phyloP scores from a whole-genome alignment of 2,888 invertebrate genomes.

The Latrodectus hesperus region DNA sequence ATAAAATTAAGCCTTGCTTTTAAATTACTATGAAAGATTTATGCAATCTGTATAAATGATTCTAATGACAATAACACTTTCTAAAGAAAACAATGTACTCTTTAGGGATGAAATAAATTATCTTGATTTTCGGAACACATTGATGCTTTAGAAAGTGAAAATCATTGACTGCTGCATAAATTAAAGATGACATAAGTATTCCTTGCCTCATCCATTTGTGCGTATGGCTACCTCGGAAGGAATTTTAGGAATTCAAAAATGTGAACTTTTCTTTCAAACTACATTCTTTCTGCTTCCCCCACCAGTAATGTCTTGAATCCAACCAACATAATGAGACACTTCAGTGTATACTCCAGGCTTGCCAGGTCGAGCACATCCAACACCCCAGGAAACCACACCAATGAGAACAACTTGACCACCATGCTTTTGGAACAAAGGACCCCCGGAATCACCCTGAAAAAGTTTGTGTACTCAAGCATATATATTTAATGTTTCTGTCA shows the following conservation, averaged over 20 bases:
- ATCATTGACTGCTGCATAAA: too few species aligned
- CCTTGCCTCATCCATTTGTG: constrained; percentile 24
- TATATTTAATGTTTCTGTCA: too few species aligned
- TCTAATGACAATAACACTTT: too few species aligned
- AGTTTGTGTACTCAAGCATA: too few species aligned
- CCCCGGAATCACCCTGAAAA: constrained; percentile 65
- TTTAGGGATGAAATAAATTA: too few species aligned
- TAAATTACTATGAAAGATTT: too few species aligned
- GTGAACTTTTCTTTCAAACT: not conserved
- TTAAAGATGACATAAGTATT: not conserved
- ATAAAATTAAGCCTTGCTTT: too few species aligned
- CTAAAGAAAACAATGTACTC: too few species aligned
- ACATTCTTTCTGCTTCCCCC: constrained; percentile 29
- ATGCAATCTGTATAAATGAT: too few species aligned
- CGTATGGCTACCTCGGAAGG: constrained; percentile 27
- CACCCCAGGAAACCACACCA: constrained; percentile 65
- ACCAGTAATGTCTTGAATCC: constrained; percentile 55
- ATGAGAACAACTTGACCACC: constrained; percentile 54
- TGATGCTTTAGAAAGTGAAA: too few species aligned
- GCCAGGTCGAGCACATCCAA: constrained; percentile 63
- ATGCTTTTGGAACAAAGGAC: constrained; percentile 50
- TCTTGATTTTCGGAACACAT: too few species aligned
- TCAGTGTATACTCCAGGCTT: constrained; percentile 62
- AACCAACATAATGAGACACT: constrained; percentile 57
- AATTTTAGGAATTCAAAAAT: not conserved